These are phyloP conservation scores for Thera britannica DNA, from an alignment of 2,888 invertebrate genomes.

Conservation along the genomic window DNA sequence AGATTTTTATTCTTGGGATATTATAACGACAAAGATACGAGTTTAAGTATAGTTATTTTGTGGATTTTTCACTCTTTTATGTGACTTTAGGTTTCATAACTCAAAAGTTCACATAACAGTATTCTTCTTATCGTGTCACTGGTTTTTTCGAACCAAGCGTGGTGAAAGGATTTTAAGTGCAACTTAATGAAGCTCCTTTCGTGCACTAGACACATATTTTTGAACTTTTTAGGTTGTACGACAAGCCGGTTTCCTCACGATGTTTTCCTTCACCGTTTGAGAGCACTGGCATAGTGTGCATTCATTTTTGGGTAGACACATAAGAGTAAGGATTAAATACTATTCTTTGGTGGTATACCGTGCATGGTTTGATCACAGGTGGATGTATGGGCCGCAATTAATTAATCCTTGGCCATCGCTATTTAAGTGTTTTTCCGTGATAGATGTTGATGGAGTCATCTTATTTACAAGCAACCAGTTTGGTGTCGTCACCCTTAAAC, in stretches of 20 bases:
- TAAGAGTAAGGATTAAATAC: not conserved
- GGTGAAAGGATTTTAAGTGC: no score
- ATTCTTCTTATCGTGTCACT: no score
- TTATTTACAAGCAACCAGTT: conserved; percentile 21
- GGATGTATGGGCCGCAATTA: not conserved
- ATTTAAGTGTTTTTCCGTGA: conserved; percentile 15
- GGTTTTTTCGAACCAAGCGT: no score
- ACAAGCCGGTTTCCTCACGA: no score
- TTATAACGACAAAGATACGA: no score
- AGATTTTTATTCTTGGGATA: no score
- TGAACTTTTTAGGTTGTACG: no score
- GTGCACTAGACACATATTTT: no score
- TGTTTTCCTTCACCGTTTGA: no score
- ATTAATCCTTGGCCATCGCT: not conserved
- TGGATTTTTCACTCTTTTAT: not conserved
- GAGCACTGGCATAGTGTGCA: no score
- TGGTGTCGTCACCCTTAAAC: conserved; percentile 26
- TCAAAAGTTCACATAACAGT: not conserved
- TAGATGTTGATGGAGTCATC: conserved; percentile 37
- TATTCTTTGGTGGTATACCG: not conserved
- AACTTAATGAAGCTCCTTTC: no score
- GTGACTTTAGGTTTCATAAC: not conserved
- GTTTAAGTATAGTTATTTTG: not conserved
- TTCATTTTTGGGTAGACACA: no score
- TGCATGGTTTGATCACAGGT: not conserved